Evolutionary conservation across 2,888 invertebrate genomes (phyloP).

Genomic region (Cyrtodaria siliqua): DNA sequence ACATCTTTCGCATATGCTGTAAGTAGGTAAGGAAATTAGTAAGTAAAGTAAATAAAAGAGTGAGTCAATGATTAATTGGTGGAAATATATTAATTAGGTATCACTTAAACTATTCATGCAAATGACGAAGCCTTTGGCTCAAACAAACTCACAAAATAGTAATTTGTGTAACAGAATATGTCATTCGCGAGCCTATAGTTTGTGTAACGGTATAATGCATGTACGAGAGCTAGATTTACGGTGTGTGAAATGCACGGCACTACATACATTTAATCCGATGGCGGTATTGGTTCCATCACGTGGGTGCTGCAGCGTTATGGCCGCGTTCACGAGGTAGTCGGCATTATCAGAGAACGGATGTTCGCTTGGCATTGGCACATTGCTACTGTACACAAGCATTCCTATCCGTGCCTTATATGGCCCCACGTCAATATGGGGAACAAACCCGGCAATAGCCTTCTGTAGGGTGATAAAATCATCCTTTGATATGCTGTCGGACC

Average conservation of each 20-base stretch:
- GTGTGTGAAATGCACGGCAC: too few relatives aligned
- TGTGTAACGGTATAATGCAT: too few relatives aligned
- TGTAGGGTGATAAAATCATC: conserved; percentile 66
- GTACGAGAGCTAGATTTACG: too few relatives aligned
- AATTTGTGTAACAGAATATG: too few relatives aligned
- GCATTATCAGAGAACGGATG: conserved; percentile 54
- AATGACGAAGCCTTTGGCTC: too few relatives aligned
- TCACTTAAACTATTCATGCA: too few relatives aligned
- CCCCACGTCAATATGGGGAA: conserved; percentile 63
- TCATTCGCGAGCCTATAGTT: too few relatives aligned
- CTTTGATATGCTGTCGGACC: conserved; percentile 74
- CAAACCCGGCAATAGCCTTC: conserved; percentile 61
- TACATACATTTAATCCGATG: conserved; percentile 28
- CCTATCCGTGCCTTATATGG: conserved; percentile 62
- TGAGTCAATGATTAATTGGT: too few relatives aligned
- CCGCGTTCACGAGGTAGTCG: conserved; percentile 38
- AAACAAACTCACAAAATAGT: too few relatives aligned
- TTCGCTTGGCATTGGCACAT: conserved; percentile 33
- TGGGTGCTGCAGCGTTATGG: conserved; percentile 53
- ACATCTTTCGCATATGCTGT: conserved; percentile 64
- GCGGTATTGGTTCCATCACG: conserved; percentile 67
- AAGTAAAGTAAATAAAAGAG: too few relatives aligned
- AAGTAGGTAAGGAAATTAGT: too few relatives aligned
- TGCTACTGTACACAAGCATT: conserved; percentile 65
- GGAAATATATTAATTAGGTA: too few relatives aligned